phyloP scores from a whole-genome alignment of 1,140 invertebrate species.

The Camponotus floridanus region DNA sequence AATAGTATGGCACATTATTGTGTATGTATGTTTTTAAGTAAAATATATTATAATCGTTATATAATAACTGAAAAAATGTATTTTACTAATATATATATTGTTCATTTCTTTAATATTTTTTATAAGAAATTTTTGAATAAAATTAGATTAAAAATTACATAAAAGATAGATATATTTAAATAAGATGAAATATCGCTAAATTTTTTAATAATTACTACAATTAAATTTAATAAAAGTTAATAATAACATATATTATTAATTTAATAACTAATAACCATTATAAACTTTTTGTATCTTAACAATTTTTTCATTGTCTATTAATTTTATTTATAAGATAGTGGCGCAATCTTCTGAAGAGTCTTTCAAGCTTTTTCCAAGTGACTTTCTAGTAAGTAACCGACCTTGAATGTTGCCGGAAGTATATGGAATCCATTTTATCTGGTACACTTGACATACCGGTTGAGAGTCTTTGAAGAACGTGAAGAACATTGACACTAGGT shows the following conservation, averaged over 20 bases:
- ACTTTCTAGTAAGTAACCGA: constrained; percentile 50
- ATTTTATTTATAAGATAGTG: constrained; percentile 19
- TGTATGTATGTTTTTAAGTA: constrained; percentile 18
- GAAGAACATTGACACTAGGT: background rate
- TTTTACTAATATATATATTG: background rate
- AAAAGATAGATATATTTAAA: background rate
- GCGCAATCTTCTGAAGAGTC: constrained; percentile 63
- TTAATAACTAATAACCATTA: background rate
- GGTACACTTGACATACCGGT: constrained; percentile 53
- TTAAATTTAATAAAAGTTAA: background rate
- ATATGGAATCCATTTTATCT: constrained; percentile 24
- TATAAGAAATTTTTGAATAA: background rate
- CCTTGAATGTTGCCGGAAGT: constrained; percentile 15
- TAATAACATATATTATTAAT: background rate
- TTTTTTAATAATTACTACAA: background rate
- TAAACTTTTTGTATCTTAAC: background rate
- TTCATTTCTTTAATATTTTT: background rate
- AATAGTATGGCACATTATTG: background rate
- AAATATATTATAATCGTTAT: background rate
- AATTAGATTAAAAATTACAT: background rate
- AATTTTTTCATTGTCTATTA: background rate
- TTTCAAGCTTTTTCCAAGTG: constrained; percentile 18
- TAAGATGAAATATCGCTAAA: background rate
- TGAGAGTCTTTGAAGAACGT: background rate
- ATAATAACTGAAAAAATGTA: background rate